These are phyloP conservation scores for Castor canadensis DNA, from an alignment of 2,113 vertebrate species.

Conservation along the genomic window DNA sequence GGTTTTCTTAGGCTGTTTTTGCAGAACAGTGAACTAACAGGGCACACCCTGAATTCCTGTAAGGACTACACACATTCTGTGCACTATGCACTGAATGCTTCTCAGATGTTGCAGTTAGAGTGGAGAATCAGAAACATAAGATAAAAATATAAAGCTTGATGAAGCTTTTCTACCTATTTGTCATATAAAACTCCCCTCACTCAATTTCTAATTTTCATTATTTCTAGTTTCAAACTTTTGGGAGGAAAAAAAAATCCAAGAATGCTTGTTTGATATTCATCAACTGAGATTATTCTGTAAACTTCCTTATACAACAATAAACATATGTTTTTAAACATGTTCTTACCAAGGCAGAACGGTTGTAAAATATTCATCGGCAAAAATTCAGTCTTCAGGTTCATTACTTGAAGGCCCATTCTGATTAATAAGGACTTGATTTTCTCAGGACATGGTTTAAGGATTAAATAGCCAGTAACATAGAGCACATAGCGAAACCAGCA, in stretches of 20 bases:
- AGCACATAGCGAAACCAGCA: conserved; percentile 91
- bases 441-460: conserved; percentile 90
- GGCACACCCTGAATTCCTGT: not conserved
- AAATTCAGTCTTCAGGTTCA: conserved; percentile 79
- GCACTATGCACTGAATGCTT: not conserved
- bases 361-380: conserved; percentile 84
- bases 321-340: not conserved
- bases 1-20: not conserved
- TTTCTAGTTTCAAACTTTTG: not conserved
- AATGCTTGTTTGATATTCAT: not conserved
- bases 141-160: not conserved
- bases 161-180: not conserved
- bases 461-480: conserved; percentile 89
- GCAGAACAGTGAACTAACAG: not conserved
- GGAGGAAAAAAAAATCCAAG: not conserved
- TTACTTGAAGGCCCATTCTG: conserved; percentile 77
- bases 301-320: not conserved
- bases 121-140: not conserved
- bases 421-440: conserved; percentile 86
- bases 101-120: not conserved
- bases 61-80: not conserved
- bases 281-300: not conserved
- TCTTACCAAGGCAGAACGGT: conserved; percentile 92
- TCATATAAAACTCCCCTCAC: not conserved
- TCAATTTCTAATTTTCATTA: not conserved